A percentile compares a stretch with the other conserved stretches of the same genome.
Evolutionary conservation across 2,113 vertebrate species (phyloP).

Genomic region (Clarias gariepinus): DNA sequence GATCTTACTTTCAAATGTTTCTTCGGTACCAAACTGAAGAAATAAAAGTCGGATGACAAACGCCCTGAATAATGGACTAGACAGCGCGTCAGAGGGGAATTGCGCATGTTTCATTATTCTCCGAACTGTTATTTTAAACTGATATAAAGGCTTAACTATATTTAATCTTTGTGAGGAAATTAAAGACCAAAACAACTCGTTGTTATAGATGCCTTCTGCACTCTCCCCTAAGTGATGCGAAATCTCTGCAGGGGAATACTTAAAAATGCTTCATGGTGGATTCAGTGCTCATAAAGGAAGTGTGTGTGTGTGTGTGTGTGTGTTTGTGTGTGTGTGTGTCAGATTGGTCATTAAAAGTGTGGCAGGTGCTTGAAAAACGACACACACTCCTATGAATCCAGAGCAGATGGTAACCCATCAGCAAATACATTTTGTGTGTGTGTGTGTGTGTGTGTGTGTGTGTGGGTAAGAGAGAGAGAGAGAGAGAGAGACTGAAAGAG

Average conservation of each 20-base stretch:
- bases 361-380: slow-evolving; percentile 34
- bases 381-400: slow-evolving; percentile 32
- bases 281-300: background rate
- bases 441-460: slow-evolving; percentile 10
- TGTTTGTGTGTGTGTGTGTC: background rate
- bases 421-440: slow-evolving; percentile 15
- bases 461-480: background rate
- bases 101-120: background rate
- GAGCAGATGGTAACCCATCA: slow-evolving; percentile 37
- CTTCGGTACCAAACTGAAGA: background rate
- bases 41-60: background rate
- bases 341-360: slow-evolving; percentile 25
- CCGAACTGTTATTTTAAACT: background rate
- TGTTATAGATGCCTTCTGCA: background rate
- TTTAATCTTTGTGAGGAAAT: background rate
- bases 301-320: slow-evolving; percentile 23
- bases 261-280: background rate
- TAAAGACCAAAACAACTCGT: background rate
- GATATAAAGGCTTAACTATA: background rate
- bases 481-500: background rate
- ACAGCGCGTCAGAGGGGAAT: background rate
- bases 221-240: background rate
- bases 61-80: background rate
- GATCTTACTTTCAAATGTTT: background rate
- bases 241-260: background rate